Base-by-base conservation (phyloP, 2,113 vertebrate genomes). In the Tenebrosternarchus preto region DNA sequence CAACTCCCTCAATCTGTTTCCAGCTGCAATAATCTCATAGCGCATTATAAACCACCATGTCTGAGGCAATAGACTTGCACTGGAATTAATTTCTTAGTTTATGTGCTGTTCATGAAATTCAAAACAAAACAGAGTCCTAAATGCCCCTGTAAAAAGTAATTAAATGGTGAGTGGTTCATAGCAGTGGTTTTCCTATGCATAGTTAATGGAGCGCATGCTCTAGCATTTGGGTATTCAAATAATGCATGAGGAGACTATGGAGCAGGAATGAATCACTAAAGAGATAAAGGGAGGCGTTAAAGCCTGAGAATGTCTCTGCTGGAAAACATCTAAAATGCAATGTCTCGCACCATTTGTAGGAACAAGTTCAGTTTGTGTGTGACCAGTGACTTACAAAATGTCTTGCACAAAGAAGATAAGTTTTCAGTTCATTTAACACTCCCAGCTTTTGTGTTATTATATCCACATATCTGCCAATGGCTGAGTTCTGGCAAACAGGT, bases 1-100 rank as follows among this genome's bases (percentile, higher is more conserved):
- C 20, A 57, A 64, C 76, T 59, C 55, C 46, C 36, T 85, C 80
- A 87, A 83, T 81, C 82, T 78, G 85, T 80, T 78, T 76, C 76
- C 64, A 77, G 60, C 60, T 67, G 55, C 57, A 61, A 69, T 79
- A 83, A 75, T 84, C 77, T 46, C 36, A 25, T n/a, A 57, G 33
- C 17, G 57, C 68, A 76, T 82, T 70, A 78, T 73, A 73, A 46
- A 69, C 36, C 25, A 20, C 57, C 67, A 50, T 55, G 67, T 77
- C 67, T 77, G 68, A 74, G 78, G 66, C 15, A 27, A 36, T 33
- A 29, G 22, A 15, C 27, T 36, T n/a, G 73, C 55, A 60, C 20
- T 3, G 27, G 19, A 55, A 87, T 82, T 85, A 43, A 68, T 72
- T 68, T 82, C 53, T 74, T 36, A 59, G 43, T 68, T 84, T 73